phyloP scores from a whole-genome alignment of 2,888 invertebrate species.

The Drosophila lacicola region DNA sequence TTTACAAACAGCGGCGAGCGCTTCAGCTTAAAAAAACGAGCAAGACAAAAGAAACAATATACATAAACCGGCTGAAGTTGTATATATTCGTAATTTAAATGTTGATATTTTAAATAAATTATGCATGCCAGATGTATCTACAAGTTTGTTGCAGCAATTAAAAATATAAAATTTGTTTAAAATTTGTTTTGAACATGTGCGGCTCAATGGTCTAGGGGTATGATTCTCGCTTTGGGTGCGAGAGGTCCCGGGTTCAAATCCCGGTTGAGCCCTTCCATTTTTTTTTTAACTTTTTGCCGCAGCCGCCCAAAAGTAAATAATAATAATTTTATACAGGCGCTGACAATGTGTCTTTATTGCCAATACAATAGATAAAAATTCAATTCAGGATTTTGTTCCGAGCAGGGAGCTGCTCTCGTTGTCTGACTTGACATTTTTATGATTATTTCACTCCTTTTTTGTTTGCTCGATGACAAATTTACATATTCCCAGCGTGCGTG shows the following conservation, averaged over 20 bases:
- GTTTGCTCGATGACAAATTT: slow-evolving; percentile 76
- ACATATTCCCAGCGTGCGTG: slow-evolving; percentile 61
- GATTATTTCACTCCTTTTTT: slow-evolving; percentile 83
- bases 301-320: slow-evolving; percentile 51
- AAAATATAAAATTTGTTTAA: slow-evolving; percentile 23
- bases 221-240: slow-evolving; percentile 90
- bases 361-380: slow-evolving; percentile 83
- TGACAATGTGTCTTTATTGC: slow-evolving; percentile 81
- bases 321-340: slow-evolving; percentile 60
- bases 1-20: neutral
- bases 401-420: neutral
- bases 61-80: slow-evolving; percentile 27
- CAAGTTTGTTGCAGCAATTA: slow-evolving; percentile 3
- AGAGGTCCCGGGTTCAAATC: slow-evolving; percentile 90
- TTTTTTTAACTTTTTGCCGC: slow-evolving; percentile 13
- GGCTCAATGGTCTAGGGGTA: slow-evolving; percentile 90
- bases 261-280: slow-evolving; percentile 87
- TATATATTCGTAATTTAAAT: neutral
- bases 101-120: slow-evolving; percentile 1
- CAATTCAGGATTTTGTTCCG: slow-evolving; percentile 81
- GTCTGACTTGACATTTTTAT: slow-evolving; percentile 79
- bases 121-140: neutral
- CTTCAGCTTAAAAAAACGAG: neutral
- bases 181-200: slow-evolving; percentile 7
- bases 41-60: neutral